phyloP scores from a whole-genome alignment of 2,113 vertebrate genomes.

The Suncus etruscus region DNA sequence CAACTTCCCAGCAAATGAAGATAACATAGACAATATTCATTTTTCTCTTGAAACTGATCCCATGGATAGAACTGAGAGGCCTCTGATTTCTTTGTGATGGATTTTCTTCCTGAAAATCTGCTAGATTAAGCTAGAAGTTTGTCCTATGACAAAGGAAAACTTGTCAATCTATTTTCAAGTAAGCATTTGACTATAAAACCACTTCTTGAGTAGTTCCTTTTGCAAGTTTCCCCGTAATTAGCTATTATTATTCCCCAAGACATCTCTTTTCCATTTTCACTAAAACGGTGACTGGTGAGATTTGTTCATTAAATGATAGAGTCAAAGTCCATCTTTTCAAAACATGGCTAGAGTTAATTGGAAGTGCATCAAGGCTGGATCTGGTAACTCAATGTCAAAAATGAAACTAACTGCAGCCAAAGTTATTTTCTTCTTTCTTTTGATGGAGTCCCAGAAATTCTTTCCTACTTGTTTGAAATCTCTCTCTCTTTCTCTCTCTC shows the following conservation, averaged over 20 bases:
- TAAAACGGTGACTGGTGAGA: constrained; percentile 86
- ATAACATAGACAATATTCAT: background rate
- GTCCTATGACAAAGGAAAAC: constrained; percentile 55
- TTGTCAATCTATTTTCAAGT: constrained; percentile 64
- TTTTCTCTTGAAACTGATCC: constrained; percentile 68
- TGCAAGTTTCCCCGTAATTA: constrained; percentile 81
- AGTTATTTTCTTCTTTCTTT: constrained; percentile 73
- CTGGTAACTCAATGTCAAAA: constrained; percentile 80
- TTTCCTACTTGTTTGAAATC: background rate
- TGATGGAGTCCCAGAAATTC: background rate
- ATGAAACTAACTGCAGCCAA: constrained; percentile 71
- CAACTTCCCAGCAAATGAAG: background rate
- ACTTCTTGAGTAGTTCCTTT: constrained; percentile 66
- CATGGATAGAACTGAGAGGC: constrained; percentile 34
- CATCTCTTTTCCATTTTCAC: constrained; percentile 83
- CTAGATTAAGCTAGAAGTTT: constrained; percentile 61
- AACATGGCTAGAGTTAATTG: constrained; percentile 84
- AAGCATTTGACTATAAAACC: constrained; percentile 77
- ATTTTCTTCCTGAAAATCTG: constrained; percentile 32
- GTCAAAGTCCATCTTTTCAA: constrained; percentile 83
- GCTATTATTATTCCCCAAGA: constrained; percentile 84
- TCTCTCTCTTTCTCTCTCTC: background rate
- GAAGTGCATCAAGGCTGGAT: constrained; percentile 73
- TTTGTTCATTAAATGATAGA: constrained; percentile 86
- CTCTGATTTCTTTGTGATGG: constrained; percentile 59